Evolutionary conservation across 30 jellyfish, hydroid and myxozoan genomes (phyloP).

Genomic region (Sanderia malayensis): DNA sequence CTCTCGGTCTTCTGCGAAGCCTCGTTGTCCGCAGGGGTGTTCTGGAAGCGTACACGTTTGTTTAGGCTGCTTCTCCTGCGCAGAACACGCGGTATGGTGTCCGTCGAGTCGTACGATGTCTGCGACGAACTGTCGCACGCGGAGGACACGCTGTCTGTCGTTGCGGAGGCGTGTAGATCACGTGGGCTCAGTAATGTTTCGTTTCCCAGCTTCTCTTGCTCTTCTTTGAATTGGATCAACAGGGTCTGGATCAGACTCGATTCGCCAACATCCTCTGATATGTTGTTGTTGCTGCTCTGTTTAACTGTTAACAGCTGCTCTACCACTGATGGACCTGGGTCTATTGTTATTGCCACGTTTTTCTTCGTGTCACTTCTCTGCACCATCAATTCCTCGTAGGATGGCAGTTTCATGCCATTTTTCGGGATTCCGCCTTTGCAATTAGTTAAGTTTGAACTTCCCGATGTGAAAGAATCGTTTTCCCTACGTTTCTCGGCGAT

Average conservation of each 20-base stretch:
- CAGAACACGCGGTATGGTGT: slow-evolving; percentile 46
- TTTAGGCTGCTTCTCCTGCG: slow-evolving; percentile 61
- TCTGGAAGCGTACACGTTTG: slow-evolving; percentile 42
- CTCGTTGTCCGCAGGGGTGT: slow-evolving; percentile 12
- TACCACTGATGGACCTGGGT: not conserved
- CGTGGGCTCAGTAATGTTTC: slow-evolving; percentile 2
- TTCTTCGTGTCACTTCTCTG: not conserved
- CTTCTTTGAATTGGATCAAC: not conserved
- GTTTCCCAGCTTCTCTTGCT: not conserved
- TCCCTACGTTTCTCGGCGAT: not conserved
- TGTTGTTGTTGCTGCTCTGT: not conserved
- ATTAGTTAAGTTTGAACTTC: not conserved
- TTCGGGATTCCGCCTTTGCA: not conserved
- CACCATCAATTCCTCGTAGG: not conserved
- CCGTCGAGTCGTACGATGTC: slow-evolving; percentile 42
- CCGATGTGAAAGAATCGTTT: not conserved
- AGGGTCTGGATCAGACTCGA: not conserved
- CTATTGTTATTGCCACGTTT: too few relatives aligned
- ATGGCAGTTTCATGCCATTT: not conserved
- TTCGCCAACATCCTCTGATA: not conserved
- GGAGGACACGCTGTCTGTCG: slow-evolving; percentile 12
- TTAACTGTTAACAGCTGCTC: too few relatives aligned
- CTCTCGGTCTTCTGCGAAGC: slow-evolving; percentile 4
- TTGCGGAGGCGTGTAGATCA: too few relatives aligned
- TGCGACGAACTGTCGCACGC: slow-evolving; percentile 50